Conservation (phyloP, 2,888 invertebrate genomes). For the Conistra vaccinii region DNA sequence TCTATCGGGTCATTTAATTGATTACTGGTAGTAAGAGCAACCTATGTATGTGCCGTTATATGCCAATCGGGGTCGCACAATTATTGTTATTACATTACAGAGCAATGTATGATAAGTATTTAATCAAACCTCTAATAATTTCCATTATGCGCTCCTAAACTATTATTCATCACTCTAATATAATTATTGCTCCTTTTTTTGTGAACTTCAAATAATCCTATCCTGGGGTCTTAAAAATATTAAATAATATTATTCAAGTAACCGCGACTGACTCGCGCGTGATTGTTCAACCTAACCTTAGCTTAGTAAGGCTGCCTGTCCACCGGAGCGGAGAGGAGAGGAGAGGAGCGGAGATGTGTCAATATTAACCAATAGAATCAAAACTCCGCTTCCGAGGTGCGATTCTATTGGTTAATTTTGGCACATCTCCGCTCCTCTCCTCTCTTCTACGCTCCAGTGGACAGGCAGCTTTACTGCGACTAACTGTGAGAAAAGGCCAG, state of each 20-base stretch:
- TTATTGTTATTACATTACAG: background rate
- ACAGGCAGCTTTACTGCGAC: no score
- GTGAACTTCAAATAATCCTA: background rate
- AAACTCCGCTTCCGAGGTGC: no score
- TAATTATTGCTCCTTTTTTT: no score
- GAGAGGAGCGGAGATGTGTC: no score
- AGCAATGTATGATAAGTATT: background rate
- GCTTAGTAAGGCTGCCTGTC: no score
- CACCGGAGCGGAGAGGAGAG: no score
- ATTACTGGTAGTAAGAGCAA: slow-evolving; percentile 22
- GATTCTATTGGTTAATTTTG: no score
- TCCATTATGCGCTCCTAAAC: background rate
- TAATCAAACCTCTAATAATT: background rate
- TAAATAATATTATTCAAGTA: background rate
- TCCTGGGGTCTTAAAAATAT: background rate
- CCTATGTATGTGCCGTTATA: background rate
- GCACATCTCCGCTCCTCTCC: no score
- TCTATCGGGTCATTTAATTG: slow-evolving; percentile 22
- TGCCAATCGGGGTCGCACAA: background rate
- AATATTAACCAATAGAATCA: no score
- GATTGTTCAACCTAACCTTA: no score
- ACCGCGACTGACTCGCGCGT: background rate
- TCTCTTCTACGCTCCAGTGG: no score
- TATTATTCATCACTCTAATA: background rate
- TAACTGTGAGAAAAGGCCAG: no score